Evolutionary conservation across 2,888 invertebrate genomes (phyloP).

Genomic region (Capitulum mitella): DNA sequence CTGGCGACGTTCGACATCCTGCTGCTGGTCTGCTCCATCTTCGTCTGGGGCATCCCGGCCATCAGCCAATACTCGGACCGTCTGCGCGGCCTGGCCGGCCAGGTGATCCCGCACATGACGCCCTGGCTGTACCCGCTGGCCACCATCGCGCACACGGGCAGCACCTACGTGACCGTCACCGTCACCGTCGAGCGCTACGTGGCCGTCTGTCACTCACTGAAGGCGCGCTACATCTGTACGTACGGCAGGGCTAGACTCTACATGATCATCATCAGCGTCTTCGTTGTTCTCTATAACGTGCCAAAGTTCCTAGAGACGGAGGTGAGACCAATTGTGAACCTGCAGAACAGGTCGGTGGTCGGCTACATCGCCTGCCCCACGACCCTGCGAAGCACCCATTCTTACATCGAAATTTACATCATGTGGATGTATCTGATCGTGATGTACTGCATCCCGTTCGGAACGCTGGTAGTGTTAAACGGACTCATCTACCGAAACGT

Average conservation of each 20-base stretch:
- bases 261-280: constrained; percentile 69
- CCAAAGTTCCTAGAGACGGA: constrained; percentile 49
- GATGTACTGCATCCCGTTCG: constrained; percentile 88
- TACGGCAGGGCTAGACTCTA: constrained; percentile 77
- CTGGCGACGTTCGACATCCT: constrained; percentile 89
- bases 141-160: constrained; percentile 57
- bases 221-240: constrained; percentile 82
- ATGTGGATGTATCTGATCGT: constrained; percentile 91
- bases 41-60: constrained; percentile 78
- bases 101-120: constrained; percentile 65
- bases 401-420: constrained; percentile 79
- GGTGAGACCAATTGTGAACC: background rate
- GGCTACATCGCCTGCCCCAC: constrained; percentile 50
- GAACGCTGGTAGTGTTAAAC: constrained; percentile 79
- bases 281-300: constrained; percentile 76
- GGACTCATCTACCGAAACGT: constrained; percentile 84
- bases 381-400: constrained; percentile 57
- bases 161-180: constrained; percentile 67
- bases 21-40: constrained; percentile 74
- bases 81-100: constrained; percentile 52
- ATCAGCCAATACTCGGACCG: constrained; percentile 73
- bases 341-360: background rate
- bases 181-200: constrained; percentile 81
- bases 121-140: constrained; percentile 74
- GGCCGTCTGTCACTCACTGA: constrained; percentile 65